Evolutionary conservation across 2,888 invertebrate genomes (phyloP).

Genomic region (Phyllotreta cruciferae): DNA sequence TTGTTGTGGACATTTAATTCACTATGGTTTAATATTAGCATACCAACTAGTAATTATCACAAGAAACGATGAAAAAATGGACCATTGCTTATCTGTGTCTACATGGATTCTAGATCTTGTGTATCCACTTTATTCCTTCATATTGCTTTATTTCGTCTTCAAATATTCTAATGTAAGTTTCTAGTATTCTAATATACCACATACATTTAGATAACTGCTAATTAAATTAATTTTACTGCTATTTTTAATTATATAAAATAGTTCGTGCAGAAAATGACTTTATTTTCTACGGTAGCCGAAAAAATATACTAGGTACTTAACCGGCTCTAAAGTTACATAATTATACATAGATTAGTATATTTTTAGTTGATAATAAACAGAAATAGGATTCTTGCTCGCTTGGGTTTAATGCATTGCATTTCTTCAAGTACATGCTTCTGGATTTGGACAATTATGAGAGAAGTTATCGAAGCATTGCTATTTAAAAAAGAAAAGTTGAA

Average conservation of each 20-base stretch:
- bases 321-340: too few relatives aligned
- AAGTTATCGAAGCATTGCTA: constrained; percentile 72
- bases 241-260: too few relatives aligned
- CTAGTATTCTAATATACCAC: background rate
- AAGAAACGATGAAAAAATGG: constrained; percentile 63
- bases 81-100: constrained; percentile 68
- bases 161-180: constrained; percentile 80
- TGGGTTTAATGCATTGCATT: constrained; percentile 82
- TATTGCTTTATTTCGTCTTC: constrained; percentile 80
- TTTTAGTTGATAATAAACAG: constrained; percentile 68
- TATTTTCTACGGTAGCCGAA: too few relatives aligned
- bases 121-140: constrained; percentile 76
- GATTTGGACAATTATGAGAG: constrained; percentile 78
- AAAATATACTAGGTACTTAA: too few relatives aligned
- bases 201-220: too few relatives aligned
- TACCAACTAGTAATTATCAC: constrained; percentile 71
- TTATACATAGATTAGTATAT: background rate
- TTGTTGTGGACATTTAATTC: constrained; percentile 79
- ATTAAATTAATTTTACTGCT: too few relatives aligned
- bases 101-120: constrained; percentile 72
- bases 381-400: constrained; percentile 67
- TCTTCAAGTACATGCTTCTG: constrained; percentile 82
- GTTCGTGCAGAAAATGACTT: too few relatives aligned
- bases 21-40: constrained; percentile 73
- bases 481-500: constrained; percentile 60